A percentile compares a stretch with the other conserved stretches of the same genome.
Evolutionary conservation across 2,797 vertebrate genomes (phyloP).

Genomic region (Sebastes ruberrimus): DNA sequence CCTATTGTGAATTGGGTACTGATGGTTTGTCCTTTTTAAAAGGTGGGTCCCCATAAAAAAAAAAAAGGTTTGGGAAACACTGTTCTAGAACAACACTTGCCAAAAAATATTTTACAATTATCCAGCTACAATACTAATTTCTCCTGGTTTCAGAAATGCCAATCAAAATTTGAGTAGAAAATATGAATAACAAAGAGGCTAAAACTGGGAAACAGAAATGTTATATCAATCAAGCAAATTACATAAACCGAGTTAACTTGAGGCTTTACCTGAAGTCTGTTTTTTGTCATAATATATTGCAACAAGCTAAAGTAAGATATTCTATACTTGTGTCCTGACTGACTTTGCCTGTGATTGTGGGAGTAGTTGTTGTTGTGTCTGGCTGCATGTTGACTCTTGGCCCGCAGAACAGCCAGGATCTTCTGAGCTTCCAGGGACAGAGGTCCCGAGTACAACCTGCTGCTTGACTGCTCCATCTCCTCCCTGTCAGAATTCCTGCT

Average conservation of each 20-base stretch:
- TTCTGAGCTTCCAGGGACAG: constrained; percentile 86
- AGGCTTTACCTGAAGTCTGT: neutral
- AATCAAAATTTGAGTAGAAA: neutral
- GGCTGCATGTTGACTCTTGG: constrained; percentile 67
- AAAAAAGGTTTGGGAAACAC: no score
- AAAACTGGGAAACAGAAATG: neutral
- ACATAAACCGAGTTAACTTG: neutral
- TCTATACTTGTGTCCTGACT: constrained; percentile 64
- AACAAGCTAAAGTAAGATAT: neutral
- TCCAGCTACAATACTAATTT: neutral
- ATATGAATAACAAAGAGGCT: neutral
- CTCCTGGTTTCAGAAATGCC: neutral
- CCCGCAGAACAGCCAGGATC: constrained; percentile 86
- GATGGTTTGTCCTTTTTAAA: no score
- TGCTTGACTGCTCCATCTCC: constrained; percentile 80
- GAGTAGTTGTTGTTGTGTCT: constrained; percentile 35
- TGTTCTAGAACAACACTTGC: no score
- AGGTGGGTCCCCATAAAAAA: no score
- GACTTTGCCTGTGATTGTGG: constrained; percentile 77
- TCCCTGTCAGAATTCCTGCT: constrained; percentile 4
- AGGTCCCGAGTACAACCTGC: constrained; percentile 72
- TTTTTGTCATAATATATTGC: neutral
- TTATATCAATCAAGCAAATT: neutral
- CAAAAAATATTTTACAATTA: neutral
- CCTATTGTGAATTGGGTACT: no score